Base-by-base conservation (phyloP, 2,797 vertebrate species). In the Acanthiza pusilla region DNA sequence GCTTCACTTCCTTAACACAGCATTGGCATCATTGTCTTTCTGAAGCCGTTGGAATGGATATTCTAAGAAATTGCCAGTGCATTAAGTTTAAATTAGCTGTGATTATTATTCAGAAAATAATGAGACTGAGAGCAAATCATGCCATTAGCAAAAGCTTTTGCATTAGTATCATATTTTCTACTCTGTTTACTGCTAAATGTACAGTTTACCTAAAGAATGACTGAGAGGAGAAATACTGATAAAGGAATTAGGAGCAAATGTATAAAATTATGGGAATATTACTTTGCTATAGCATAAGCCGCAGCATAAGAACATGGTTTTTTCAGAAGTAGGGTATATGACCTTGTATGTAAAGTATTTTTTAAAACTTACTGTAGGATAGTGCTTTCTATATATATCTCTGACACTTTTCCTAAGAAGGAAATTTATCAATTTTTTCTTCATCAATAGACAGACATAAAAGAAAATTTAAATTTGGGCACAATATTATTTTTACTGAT, bases 101-200 rank as follows among this genome's bases (percentile, higher is more conserved):
- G 91, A 73, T 97, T 97, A 96, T 96, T 97, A 97, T 96, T 96
- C 92, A 95, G 58, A 96, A 94, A 97, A 96, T 96, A 96, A 97
- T 96, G 84, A 96, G 73, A 93, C 42, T 92, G 85, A 67, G 68
- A 96, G 45, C 8, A 96, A 96, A 93, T 96, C 40, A 72, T 89
- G 66, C 94, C 82, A 94, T 96, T 97, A 97, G 36, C 53, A 97
- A 93, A 10, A 91, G 51, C 61, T 95, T 95, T 95, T 88, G 61
- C 85, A 95, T 88, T 63, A 82, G 53, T 71, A 94, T 96, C 65
- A 77, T 95, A 95, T 97, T 97, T 98, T 98, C 92, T 96, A 90
- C 79, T 91, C 91, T 96, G 82, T 95, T 98, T 98, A 95, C 84
- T 97, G 75, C 82, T 97, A 96, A 97, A 97, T 96, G 90, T 97